phyloP scores from a whole-genome alignment of 2,113 vertebrate species.

The Hucho hucho region DNA sequence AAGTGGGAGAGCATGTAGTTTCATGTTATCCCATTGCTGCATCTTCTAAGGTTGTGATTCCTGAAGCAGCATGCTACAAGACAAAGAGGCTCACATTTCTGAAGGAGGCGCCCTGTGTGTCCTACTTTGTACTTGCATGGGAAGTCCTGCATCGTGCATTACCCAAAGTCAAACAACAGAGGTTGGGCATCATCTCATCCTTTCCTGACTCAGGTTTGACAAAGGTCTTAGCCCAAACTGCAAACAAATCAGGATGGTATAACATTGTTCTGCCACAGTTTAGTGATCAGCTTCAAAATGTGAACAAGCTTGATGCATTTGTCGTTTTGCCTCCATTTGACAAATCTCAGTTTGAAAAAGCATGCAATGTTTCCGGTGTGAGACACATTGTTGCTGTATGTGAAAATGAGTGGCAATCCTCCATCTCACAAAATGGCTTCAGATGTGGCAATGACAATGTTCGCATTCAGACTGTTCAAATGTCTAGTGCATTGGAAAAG shows the following conservation, averaged over 20 bases:
- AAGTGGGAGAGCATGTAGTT: conserved; percentile 80
- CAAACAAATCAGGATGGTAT: conserved; percentile 75
- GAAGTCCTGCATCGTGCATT: conserved; percentile 74
- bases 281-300: conserved; percentile 39
- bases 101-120: conserved; percentile 72
- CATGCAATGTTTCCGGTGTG: conserved; percentile 53
- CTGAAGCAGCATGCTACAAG: conserved; percentile 75
- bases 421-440: conserved; percentile 40
- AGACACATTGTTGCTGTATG: conserved; percentile 73
- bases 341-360: conserved; percentile 48
- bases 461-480: conserved; percentile 62
- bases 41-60: conserved; percentile 70
- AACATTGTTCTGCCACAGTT: conserved; percentile 53
- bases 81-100: conserved; percentile 52
- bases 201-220: conserved; percentile 73
- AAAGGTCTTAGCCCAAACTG: conserved; percentile 67
- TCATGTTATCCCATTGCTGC: conserved; percentile 66
- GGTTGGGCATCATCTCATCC: conserved; percentile 73
- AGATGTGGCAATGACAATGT: conserved; percentile 61
- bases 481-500: conserved; percentile 71
- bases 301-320: conserved; percentile 64
- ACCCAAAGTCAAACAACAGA: conserved; percentile 60
- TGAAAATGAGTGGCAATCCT: conserved; percentile 51
- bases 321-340: conserved; percentile 75
- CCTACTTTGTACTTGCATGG: conserved; percentile 80